Base-by-base conservation (phyloP, 1,140 invertebrate species). In the Calephelis nemesis region DNA sequence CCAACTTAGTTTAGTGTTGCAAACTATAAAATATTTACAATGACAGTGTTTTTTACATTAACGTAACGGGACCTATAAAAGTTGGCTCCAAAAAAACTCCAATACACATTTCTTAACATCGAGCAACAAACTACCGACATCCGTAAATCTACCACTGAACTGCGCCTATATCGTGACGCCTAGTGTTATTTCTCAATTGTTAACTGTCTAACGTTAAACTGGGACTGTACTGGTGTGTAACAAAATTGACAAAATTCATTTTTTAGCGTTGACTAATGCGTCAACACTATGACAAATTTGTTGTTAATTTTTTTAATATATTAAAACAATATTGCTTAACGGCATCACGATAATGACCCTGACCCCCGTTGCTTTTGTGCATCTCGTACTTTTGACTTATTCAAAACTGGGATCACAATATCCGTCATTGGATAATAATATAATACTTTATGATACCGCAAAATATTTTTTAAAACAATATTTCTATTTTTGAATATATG, bases 341-440 rank as follows among this genome's bases (percentile, higher is more conserved):
- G 42, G 42, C 7, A 9, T 45, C 42, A 45, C 42, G 42, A 7
- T 45, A 9, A 45, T 7, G 42, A 45, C 42, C 42, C 6, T 45
- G 10, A 58, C 30, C 52, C 54, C 54, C 15, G 30, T 12, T 7
- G 6, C n/a, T 13, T 52, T 30, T 47, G 66, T 39, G 65, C 62
- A 75, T 72, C 73, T 72, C 73, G 71, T 67, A 67, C 65, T 72
- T 72, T 75, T 72, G 66, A 72, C 63, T 68, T 10, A 69, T 72
- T 69, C 67, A 69, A 74, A 74, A 74, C 62, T 66, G 62, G 72
- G 72, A 74, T 70, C 70, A 47, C 67, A 67, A 42, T 48, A 66
- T 45, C 3, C 11, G 10, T 30, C 12, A 9, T 30, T 58, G 54
- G 19, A 58, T 30, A 19, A 54, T 54, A 19, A n/a, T 30, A 2